Evolutionary conservation across 2,113 vertebrate genomes (phyloP).

Genomic region (Aythya baeri): DNA sequence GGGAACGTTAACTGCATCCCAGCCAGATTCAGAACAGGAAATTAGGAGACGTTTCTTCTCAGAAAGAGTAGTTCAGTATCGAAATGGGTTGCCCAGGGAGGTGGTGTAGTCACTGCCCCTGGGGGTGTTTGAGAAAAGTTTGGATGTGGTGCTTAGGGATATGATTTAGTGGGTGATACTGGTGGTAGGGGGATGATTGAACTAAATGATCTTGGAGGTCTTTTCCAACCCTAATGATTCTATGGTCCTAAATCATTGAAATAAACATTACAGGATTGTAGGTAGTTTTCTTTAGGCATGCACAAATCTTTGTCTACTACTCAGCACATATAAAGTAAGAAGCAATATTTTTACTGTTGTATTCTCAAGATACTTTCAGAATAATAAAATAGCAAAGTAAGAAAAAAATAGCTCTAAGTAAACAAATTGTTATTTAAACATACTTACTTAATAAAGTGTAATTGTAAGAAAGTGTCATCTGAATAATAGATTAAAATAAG

Average conservation of each 20-base stretch:
- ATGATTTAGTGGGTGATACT: too few relatives aligned
- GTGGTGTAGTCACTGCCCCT: too few relatives aligned
- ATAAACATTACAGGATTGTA: constrained; percentile 11
- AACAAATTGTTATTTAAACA: background rate
- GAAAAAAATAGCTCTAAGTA: background rate
- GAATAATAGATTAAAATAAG: background rate
- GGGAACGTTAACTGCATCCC: too few relatives aligned
- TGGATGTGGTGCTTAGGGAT: too few relatives aligned
- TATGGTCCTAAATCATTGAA: background rate
- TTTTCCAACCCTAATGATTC: too few relatives aligned
- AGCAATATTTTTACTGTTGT: background rate
- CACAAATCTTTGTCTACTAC: constrained; percentile 14
- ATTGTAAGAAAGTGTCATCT: background rate
- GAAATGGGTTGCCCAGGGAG: too few relatives aligned
- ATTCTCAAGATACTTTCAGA: background rate
- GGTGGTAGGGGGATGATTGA: too few relatives aligned
- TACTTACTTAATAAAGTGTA: background rate
- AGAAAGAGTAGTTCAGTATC: too few relatives aligned
- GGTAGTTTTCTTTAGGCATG: background rate
- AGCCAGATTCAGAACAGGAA: too few relatives aligned
- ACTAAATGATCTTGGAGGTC: too few relatives aligned
- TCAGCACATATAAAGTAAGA: background rate
- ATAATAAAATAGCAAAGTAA: background rate
- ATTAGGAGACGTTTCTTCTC: too few relatives aligned
- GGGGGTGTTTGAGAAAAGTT: too few relatives aligned